Conservation (phyloP, 1,140 invertebrate genomes). For the Portunus trituberculatus region DNA sequence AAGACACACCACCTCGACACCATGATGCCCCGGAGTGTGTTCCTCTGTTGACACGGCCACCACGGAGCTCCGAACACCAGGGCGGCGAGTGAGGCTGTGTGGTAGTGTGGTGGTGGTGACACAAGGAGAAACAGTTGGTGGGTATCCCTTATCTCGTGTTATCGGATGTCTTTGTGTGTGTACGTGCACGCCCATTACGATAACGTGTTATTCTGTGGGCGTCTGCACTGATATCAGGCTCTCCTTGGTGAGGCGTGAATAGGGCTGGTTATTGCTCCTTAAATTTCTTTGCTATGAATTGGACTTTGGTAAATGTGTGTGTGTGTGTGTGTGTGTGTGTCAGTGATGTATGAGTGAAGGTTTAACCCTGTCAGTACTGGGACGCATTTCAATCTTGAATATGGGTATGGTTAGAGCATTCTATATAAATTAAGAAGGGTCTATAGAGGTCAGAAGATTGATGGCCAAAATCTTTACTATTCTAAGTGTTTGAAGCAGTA, state of each 20-base stretch:
- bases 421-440: too few species aligned
- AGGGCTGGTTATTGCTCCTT: neutral
- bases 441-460: too few species aligned
- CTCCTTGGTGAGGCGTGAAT: neutral
- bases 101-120: neutral
- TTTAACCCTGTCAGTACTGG: too few species aligned
- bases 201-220: neutral
- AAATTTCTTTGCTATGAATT: too few species aligned
- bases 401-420: too few species aligned
- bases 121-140: neutral
- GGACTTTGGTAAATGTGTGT: too few species aligned
- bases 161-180: neutral
- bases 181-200: neutral
- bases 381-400: too few species aligned
- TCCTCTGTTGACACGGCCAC: neutral
- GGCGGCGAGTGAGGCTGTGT: neutral
- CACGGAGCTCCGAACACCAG: neutral
- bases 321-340: too few species aligned
- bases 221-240: neutral
- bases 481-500: too few species aligned
- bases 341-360: too few species aligned
- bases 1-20: neutral
- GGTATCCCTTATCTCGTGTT: neutral
- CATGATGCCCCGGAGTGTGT: neutral
- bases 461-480: too few species aligned